A percentile compares a stretch with the other conserved stretches of the same genome.
Evolutionary conservation across 2,797 vertebrate species (phyloP).

Genomic region (Carapus acus): DNA sequence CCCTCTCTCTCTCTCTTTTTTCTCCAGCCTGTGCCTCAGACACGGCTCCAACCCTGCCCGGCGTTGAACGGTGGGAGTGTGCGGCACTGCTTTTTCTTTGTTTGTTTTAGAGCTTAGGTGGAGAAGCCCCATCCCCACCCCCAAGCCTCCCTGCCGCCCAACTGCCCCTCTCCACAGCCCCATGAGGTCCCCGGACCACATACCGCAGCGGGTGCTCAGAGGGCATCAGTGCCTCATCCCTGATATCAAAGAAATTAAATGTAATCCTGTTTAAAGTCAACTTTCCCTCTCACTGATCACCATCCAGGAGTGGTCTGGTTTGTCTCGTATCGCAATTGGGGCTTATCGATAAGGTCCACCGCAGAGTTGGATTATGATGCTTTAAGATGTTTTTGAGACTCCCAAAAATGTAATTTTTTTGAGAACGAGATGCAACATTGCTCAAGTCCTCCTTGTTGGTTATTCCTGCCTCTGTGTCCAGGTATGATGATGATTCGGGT

Average conservation of each 20-base stretch:
- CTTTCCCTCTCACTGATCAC: slow-evolving; percentile 11
- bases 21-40: slow-evolving; percentile 31
- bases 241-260: slow-evolving; percentile 17
- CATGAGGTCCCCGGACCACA: slow-evolving; percentile 32
- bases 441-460: slow-evolving; percentile 19
- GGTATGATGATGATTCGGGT: slow-evolving; percentile 48
- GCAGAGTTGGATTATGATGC: no score
- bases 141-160: no score
- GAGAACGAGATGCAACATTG: neutral
- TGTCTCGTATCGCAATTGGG: neutral
- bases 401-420: no score
- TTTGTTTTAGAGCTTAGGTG: slow-evolving; percentile 65
- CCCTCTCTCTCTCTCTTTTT: neutral
- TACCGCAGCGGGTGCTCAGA: slow-evolving; percentile 29
- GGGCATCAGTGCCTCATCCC: slow-evolving; percentile 10
- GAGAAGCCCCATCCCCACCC: slow-evolving; percentile 34
- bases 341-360: no score
- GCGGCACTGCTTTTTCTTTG: slow-evolving; percentile 42
- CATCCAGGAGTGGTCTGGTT: neutral
- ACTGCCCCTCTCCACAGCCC: no score
- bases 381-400: slow-evolving; percentile 2
- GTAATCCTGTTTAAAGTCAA: neutral
- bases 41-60: slow-evolving; percentile 36
- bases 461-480: slow-evolving; percentile 46
- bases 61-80: slow-evolving; percentile 55